Base-by-base conservation (phyloP, 2,113 vertebrate species). In the Solenodon paradoxus region DNA sequence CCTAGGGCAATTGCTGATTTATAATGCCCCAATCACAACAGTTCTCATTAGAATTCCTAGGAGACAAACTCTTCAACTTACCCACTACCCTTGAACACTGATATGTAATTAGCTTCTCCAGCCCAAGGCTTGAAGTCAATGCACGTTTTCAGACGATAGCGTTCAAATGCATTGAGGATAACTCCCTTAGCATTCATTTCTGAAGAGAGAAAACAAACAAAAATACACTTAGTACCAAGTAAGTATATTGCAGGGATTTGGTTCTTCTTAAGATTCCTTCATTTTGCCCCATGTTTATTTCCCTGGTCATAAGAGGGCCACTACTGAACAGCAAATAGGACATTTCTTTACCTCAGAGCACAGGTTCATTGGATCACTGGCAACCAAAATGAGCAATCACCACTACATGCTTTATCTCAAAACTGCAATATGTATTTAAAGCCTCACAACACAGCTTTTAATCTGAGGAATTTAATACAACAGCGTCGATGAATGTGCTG, bases 181-280 rank as follows among this genome's bases (percentile, higher is more conserved):
- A 99, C 97, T 87, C 99, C 99, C 98, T 99, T 99, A 22, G 99
- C 99, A 97, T 99, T 99, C 93, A 99, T 98, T 87, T 99, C 99
- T 99, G 94, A 93, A 96, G 64, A 86, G 61, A 95, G 94, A 69
- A 96, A 30, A 94, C 89, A 88, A 68, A 71, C 45, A 93, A 94
- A 40, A 94, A 28, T 47, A 55, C 16, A 74, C 22, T 32, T 57
- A n/a, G 20, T 35, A 40, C 26, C 30, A 92, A 71, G 45, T 85
- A 66, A 79, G 57, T 49, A 53, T 53, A 61, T 64, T 19, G 12
- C 12, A 95, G 80, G n/a, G 72, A 83, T 80, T 51, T 75, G 15
- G 24, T 59, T 81, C n/a, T 66, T 64, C 66, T 74, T 92, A 28
- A 35, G 3, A 38, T 84, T 9, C 8, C 35, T 94, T 79, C 28